These are phyloP conservation scores for Ciconia boyciana DNA, from an alignment of 2,113 vertebrate species.

Conservation along the genomic window DNA sequence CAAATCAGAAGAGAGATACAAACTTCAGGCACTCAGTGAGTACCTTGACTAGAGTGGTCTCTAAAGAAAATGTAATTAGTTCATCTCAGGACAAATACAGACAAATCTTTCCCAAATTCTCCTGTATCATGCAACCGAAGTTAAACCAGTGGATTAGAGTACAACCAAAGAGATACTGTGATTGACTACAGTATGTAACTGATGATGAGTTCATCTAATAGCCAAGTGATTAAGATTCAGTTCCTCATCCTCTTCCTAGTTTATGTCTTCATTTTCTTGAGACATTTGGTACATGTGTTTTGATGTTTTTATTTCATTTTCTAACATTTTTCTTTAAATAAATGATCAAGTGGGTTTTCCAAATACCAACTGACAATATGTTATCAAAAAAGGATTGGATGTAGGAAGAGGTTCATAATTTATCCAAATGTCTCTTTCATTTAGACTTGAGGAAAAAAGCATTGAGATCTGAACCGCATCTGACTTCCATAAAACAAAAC, in stretches of 20 bases:
- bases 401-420: background rate
- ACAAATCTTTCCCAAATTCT: background rate
- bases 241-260: background rate
- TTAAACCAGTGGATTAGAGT: background rate
- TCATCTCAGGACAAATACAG: background rate
- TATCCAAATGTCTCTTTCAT: background rate
- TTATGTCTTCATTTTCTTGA: background rate
- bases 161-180: background rate
- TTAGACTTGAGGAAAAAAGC: background rate
- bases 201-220: background rate
- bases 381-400: background rate
- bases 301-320: background rate
- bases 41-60: background rate
- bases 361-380: background rate
- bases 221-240: background rate
- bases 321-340: background rate
- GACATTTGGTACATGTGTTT: background rate
- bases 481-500: background rate
- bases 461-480: background rate
- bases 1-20: background rate
- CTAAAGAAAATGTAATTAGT: background rate
- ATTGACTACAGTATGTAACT: background rate
- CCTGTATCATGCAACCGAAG: background rate
- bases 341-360: background rate
- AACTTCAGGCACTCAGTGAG: background rate